Evolutionary conservation across 2,797 vertebrate genomes (phyloP), one percentile per base, ranked within the genome.

Genomic region (Scolopax bukidnonensis): DNA sequence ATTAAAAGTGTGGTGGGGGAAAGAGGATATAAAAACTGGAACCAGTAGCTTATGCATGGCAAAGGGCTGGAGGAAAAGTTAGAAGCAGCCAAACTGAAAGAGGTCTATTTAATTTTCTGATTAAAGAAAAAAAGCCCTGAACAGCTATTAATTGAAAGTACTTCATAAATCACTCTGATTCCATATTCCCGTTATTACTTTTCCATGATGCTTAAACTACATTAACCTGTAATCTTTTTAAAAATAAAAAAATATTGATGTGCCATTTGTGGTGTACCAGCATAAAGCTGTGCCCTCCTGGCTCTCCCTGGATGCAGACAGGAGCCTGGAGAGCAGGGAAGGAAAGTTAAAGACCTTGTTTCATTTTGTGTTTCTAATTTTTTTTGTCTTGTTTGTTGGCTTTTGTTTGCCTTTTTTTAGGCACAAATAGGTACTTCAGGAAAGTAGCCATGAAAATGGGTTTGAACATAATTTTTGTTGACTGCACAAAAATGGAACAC

Each of bases 341-440:
- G 51, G 53, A 6, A 59, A 24, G 40, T 13, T 27, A 24, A 38
- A 23, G 63, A 48, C 27, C 3, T 23, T 17, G 9, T 41, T 83
- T 59, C 9, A 19, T 23, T 54, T 50, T 21, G 10, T 53, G 15
- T 43, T 21, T 64, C 50, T 70, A 11, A 30, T 30, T 33, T 68
- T 71, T n/a, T 67, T 54, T 16, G 19, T 64, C 45, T 67, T 9
- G 19, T 57, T 65, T 86, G 9, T 40, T 57, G 70, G 33, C 15
- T 81, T 68, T 70, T 57, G 30, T 91, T 74, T 30, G 15, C 20
- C 21, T 14, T 28, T 54, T 40, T 47, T 57, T 84, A 99, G 99
- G 99, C 85, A 99, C 99, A 74, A 99, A 99, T 93, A 98, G 99
- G 30, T 99, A 99, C 97, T 99, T 99, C 96, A 98, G 97, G 90